These are phyloP conservation scores for Carassius gibelio DNA, from an alignment of 2,113 vertebrate genomes.

Conservation along the genomic window DNA sequence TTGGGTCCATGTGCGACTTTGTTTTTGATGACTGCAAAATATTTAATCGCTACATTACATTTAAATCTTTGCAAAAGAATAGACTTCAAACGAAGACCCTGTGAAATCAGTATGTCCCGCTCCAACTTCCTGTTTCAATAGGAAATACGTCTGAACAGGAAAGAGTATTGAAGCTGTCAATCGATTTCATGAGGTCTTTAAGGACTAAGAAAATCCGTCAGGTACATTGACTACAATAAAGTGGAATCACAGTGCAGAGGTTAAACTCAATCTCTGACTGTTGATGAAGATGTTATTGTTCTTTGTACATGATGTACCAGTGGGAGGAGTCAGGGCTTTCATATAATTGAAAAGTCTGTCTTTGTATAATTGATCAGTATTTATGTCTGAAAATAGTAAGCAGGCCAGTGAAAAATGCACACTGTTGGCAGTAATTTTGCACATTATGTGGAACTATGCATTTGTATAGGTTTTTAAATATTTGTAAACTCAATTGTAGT, in stretches of 20 bases:
- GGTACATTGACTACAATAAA: not conserved
- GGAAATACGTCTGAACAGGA: not conserved
- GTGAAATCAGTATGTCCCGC: not conserved
- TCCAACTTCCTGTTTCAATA: not conserved
- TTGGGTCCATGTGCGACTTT: no score
- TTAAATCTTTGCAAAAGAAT: not conserved
- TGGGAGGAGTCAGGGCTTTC: not conserved
- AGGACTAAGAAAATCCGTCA: not conserved
- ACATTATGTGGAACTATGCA: slow-evolving; percentile 32
- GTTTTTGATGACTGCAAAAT: not conserved
- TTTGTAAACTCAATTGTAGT: not conserved
- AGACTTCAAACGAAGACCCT: not conserved
- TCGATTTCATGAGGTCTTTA: not conserved
- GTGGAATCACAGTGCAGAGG: not conserved
- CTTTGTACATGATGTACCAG: not conserved
- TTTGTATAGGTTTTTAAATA: slow-evolving; percentile 26
- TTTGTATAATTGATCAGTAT: not conserved
- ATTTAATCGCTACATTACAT: not conserved
- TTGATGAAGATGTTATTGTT: not conserved
- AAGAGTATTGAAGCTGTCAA: not conserved
- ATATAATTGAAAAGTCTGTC: not conserved
- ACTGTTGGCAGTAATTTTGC: not conserved
- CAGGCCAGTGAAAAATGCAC: not conserved
- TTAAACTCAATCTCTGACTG: not conserved
- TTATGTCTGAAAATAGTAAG: not conserved